Percentiles rank a stretch among this genome's conserved stretches.
Conservation (phyloP, 2,888 invertebrate species). For the Pasiphila rectangulata region DNA sequence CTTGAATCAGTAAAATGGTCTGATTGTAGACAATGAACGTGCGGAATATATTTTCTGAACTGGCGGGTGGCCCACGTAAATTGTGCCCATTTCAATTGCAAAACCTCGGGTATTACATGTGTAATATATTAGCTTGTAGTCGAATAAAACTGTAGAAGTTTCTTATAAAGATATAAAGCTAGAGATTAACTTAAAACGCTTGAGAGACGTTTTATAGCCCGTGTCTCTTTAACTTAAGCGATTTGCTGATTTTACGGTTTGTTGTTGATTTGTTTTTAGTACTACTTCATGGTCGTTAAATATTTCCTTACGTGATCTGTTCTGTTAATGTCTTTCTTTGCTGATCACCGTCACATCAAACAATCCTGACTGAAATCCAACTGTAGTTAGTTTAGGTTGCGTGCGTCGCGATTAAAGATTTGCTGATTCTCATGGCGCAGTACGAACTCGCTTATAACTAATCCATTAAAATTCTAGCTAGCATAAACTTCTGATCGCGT, state of each 20-base stretch:
- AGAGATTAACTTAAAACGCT: neutral
- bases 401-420: conserved; percentile 49
- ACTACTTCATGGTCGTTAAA: too few relatives aligned
- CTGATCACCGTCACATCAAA: neutral
- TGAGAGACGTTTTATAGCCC: neutral
- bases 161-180: neutral
- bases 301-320: too few relatives aligned
- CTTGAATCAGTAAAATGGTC: conserved; percentile 25
- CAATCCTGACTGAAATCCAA: conserved; percentile 14
- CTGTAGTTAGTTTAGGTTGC: conserved; percentile 32
- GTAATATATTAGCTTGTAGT: conserved; percentile 12
- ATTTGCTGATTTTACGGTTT: too few relatives aligned
- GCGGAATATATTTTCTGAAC: conserved; percentile 21
- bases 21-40: conserved; percentile 26
- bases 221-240: neutral
- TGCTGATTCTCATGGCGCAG: conserved; percentile 36
- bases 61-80: conserved; percentile 19
- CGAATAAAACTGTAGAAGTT: neutral
- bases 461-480: conserved; percentile 44
- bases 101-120: conserved; percentile 12
- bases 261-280: too few relatives aligned
- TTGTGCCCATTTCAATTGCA: conserved; percentile 21
- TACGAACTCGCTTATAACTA: conserved; percentile 35
- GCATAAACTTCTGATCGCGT: conserved; percentile 36
- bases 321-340: too few relatives aligned